phyloP scores from a whole-genome alignment of 2,888 invertebrate genomes.

The Philhelius pedissequus region DNA sequence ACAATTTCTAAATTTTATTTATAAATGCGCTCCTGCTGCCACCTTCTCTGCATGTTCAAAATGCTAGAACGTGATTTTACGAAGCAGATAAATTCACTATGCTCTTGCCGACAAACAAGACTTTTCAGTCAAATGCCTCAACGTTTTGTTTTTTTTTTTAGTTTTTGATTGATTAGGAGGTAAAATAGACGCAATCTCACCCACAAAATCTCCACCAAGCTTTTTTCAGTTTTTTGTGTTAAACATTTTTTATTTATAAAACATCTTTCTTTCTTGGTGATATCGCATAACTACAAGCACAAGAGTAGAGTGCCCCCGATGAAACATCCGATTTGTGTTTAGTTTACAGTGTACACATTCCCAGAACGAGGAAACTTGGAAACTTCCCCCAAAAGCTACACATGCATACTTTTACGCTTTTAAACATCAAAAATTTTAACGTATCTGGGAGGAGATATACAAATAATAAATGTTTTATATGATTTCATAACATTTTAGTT shows the following conservation, averaged over 20 bases:
- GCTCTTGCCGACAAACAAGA: conserved; percentile 28
- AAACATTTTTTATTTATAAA: conserved; percentile 32
- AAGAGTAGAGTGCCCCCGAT: not conserved
- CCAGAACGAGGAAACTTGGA: not conserved
- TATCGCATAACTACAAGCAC: not conserved
- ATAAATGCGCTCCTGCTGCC: not conserved
- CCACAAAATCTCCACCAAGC: conserved; percentile 5
- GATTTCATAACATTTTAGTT: conserved; percentile 40
- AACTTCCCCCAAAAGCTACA: not conserved
- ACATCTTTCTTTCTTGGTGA: not conserved
- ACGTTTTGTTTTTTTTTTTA: not conserved
- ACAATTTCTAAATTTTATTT: too few species aligned
- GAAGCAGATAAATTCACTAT: conserved; percentile 21
- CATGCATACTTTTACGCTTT: not conserved
- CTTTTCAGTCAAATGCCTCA: conserved; percentile 35
- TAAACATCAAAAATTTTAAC: conserved; percentile 20
- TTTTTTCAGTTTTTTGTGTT: not conserved
- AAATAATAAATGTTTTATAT: conserved; percentile 18
- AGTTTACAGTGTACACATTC: conserved; percentile 22
- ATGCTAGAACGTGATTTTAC: conserved; percentile 60
- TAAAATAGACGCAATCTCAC: not conserved
- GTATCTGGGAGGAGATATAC: not conserved
- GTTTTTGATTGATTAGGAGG: conserved; percentile 48
- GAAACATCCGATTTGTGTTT: conserved; percentile 8
- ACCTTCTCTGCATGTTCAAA: conserved; percentile 32